phyloP scores from a whole-genome alignment of 1,140 invertebrate genomes.

The Drosophila repletoides region DNA sequence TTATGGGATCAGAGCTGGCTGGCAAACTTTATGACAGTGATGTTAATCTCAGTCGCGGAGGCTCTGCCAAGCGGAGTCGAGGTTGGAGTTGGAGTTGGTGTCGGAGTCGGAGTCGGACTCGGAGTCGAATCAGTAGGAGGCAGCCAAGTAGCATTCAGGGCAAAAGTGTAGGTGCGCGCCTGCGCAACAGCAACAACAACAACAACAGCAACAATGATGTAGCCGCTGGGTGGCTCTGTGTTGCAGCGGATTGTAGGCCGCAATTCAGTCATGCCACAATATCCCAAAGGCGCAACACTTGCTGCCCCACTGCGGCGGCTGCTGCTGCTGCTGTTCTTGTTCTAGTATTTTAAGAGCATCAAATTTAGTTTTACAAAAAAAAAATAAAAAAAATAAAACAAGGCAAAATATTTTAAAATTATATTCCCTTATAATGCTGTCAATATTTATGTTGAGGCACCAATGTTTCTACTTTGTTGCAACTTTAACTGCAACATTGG shows the following conservation, averaged over 20 bases:
- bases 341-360: slow-evolving; percentile 28
- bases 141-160: slow-evolving; percentile 61
- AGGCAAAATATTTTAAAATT: too few species aligned
- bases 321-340: background rate
- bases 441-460: slow-evolving; percentile 6
- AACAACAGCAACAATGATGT: slow-evolving; percentile 9
- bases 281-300: slow-evolving; percentile 67
- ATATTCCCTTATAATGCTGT: too few species aligned
- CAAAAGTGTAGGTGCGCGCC: slow-evolving; percentile 71
- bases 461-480: slow-evolving; percentile 12
- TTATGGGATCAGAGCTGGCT: slow-evolving; percentile 49
- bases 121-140: slow-evolving; percentile 55
- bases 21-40: slow-evolving; percentile 49
- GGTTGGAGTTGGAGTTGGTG: background rate
- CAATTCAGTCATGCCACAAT: slow-evolving; percentile 59
- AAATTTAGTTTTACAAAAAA: slow-evolving; percentile 34
- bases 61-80: background rate
- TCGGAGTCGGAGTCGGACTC: slow-evolving; percentile 9
- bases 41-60: slow-evolving; percentile 37
- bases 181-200: slow-evolving; percentile 38
- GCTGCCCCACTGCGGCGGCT: slow-evolving; percentile 17
- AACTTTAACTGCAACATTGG: background rate
- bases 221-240: slow-evolving; percentile 26
- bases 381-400: background rate
- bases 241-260: slow-evolving; percentile 21